A percentile compares a stretch with the other conserved stretches of the same genome.
Evolutionary conservation across 2,888 invertebrate species (phyloP).

Genomic region (Empis livida): DNA sequence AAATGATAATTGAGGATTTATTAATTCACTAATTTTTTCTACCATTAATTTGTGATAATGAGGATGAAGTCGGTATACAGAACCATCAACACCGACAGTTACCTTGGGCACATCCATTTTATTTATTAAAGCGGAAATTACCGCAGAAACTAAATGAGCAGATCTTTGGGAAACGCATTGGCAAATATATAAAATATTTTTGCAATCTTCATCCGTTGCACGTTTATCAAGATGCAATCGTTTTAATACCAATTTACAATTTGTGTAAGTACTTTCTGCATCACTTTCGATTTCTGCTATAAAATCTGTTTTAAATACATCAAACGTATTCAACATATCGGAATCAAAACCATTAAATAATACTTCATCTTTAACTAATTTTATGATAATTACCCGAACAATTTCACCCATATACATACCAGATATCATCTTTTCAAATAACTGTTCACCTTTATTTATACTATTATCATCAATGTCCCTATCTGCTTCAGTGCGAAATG

Average conservation of each 20-base stretch:
- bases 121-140: conserved; percentile 73
- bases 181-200: conserved; percentile 80
- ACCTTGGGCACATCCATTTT: conserved; percentile 77
- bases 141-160: conserved; percentile 82
- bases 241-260: conserved; percentile 68
- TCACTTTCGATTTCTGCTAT: conserved; percentile 94
- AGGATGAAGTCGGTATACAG: conserved; percentile 91
- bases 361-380: conserved; percentile 61
- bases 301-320: conserved; percentile 86
- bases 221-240: conserved; percentile 62
- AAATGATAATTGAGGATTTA: conserved; percentile 63
- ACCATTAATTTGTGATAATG: conserved; percentile 89
- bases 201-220: conserved; percentile 78
- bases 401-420: conserved; percentile 98
- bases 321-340: conserved; percentile 54
- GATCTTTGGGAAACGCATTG: conserved; percentile 81
- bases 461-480: conserved; percentile 66
- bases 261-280: conserved; percentile 58
- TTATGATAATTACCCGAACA: conserved; percentile 68
- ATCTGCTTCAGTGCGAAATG: conserved; percentile 73
- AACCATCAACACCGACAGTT: conserved; percentile 92
- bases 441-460: conserved; percentile 68
- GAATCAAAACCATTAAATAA: conserved; percentile 70
- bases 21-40: conserved; percentile 64
- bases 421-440: conserved; percentile 94